phyloP scores from a whole-genome alignment of 2,797 vertebrate genomes.

The Rhabdophis nuchalis region DNA sequence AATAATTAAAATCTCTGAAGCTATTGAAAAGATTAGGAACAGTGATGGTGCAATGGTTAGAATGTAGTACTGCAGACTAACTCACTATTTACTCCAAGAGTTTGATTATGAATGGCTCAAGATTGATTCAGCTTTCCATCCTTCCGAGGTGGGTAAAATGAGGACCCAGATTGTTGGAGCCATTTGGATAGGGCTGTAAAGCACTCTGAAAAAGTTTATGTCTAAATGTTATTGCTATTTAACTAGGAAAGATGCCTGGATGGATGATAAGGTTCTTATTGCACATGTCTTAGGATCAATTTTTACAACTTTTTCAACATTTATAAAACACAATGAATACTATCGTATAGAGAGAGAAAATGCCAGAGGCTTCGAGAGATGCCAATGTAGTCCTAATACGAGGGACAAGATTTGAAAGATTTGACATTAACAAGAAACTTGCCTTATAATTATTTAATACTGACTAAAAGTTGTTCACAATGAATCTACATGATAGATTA shows the following conservation, averaged over 20 bases:
- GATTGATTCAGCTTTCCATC: too few relatives aligned
- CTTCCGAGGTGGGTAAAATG: too few relatives aligned
- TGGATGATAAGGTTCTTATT: not conserved
- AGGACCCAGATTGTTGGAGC: too few relatives aligned
- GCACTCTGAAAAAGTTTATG: too few relatives aligned
- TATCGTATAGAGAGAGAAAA: not conserved
- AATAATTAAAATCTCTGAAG: not conserved
- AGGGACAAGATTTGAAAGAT: not conserved
- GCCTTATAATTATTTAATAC: not conserved
- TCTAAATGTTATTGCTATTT: too few relatives aligned
- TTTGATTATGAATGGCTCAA: too few relatives aligned
- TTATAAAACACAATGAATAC: not conserved
- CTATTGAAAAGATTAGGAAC: not conserved
- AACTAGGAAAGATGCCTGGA: too few relatives aligned
- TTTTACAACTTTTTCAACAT: not conserved
- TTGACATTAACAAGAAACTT: not conserved
- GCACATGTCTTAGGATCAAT: not conserved
- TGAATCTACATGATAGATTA: not conserved
- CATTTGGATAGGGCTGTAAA: too few relatives aligned
- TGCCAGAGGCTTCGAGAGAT: not conserved
- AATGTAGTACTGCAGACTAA: too few relatives aligned
- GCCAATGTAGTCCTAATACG: not conserved
- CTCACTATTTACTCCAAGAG: too few relatives aligned
- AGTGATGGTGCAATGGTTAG: too few relatives aligned
- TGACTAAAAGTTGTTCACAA: not conserved